These are phyloP conservation scores for Panzeria rudis DNA, from an alignment of 2,888 invertebrate species.

Conservation along the genomic window DNA sequence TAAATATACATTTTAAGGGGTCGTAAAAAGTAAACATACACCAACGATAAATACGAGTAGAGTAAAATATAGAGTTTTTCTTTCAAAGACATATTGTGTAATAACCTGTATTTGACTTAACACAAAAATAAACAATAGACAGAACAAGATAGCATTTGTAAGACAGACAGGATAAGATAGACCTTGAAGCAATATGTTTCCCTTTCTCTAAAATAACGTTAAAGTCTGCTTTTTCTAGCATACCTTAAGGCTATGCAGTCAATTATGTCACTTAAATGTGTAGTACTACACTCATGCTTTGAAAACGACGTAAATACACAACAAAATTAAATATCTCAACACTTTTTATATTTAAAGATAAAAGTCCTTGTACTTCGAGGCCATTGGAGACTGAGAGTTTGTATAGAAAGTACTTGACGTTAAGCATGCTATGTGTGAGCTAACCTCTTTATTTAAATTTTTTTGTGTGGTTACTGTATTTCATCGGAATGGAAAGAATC, in stretches of 20 bases:
- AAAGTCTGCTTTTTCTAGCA: slow-evolving; percentile 1
- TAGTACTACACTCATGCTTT: slow-evolving; percentile 35
- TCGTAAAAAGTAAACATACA: background rate
- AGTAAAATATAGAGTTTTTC: background rate
- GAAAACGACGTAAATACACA: background rate
- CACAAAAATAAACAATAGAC: slow-evolving; percentile 3
- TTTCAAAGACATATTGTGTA: slow-evolving; percentile 33
- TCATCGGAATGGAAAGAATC: background rate
- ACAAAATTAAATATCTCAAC: slow-evolving; percentile 20
- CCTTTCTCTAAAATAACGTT: background rate
- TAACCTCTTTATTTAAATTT: background rate
- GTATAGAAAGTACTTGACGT: slow-evolving; percentile 43
- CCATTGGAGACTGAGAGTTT: background rate
- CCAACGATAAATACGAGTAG: background rate
- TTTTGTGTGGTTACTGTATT: background rate
- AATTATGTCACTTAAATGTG: slow-evolving; percentile 74
- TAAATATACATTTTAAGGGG: slow-evolving; percentile 7
- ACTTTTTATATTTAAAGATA: slow-evolving; percentile 15
- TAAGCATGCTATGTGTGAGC: slow-evolving; percentile 4
- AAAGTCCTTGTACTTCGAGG: background rate
- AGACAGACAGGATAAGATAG: background rate
- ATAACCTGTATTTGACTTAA: slow-evolving; percentile 21
- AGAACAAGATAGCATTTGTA: background rate
- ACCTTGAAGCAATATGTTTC: slow-evolving; percentile 39
- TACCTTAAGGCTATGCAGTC: slow-evolving; percentile 72